Conservation (phyloP, 2,797 vertebrate species). For the Galago senegalensis region DNA sequence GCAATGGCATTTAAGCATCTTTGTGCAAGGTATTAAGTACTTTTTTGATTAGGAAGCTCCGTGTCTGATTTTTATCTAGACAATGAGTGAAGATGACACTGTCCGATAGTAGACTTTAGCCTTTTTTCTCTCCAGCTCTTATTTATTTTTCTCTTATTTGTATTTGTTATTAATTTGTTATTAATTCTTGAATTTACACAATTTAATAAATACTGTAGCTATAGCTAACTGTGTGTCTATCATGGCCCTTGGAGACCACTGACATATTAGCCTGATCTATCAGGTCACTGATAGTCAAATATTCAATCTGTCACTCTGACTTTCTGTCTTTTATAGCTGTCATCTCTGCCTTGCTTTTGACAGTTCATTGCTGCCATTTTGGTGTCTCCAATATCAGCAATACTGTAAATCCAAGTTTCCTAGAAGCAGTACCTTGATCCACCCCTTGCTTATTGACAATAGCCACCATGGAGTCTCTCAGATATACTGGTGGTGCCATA, state of each 20-base stretch:
- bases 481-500: background rate
- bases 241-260: accelerated
- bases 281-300: background rate
- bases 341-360: background rate
- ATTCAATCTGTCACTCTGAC: background rate
- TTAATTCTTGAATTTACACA: background rate
- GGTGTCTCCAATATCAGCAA: background rate
- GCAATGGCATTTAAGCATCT: background rate
- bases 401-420: background rate
- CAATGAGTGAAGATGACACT: background rate
- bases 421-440: accelerated
- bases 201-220: background rate
- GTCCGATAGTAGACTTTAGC: background rate
- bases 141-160: background rate
- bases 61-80: background rate
- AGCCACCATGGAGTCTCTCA: background rate
- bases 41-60: background rate
- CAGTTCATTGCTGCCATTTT: background rate
- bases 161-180: background rate
- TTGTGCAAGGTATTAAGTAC: background rate
- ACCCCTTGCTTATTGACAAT: background rate
- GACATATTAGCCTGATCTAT: background rate
- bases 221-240: background rate
- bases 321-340: background rate
- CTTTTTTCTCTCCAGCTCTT: background rate